Evolutionary conservation across 1,140 invertebrate species (phyloP).

Genomic region (Lucilia cuprina): DNA sequence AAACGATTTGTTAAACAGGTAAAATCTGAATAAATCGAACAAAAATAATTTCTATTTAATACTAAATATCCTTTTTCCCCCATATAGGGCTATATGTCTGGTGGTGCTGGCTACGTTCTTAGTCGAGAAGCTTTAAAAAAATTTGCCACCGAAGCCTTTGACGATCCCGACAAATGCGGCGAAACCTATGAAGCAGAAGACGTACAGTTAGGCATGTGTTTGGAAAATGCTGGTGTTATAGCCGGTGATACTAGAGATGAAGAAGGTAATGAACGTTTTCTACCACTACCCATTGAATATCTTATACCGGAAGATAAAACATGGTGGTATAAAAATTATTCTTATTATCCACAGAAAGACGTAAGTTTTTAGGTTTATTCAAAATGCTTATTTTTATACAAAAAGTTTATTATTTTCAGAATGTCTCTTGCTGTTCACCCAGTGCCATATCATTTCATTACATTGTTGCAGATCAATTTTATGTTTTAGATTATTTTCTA

Average conservation of each 20-base stretch:
- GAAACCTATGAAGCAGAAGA: slow-evolving; percentile 79
- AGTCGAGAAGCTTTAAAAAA: slow-evolving; percentile 78
- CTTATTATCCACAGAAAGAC: slow-evolving; percentile 71
- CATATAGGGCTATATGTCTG: slow-evolving; percentile 89
- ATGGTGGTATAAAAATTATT: slow-evolving; percentile 47
- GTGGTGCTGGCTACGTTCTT: slow-evolving; percentile 91
- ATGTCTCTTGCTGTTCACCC: slow-evolving; percentile 85
- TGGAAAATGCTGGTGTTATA: slow-evolving; percentile 83
- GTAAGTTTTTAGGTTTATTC: slow-evolving; percentile 60
- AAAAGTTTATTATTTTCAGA: slow-evolving; percentile 62
- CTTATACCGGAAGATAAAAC: slow-evolving; percentile 74
- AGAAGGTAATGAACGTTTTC: slow-evolving; percentile 83
- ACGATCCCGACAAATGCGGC: slow-evolving; percentile 75
- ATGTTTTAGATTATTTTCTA: slow-evolving; percentile 86
- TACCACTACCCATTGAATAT: slow-evolving; percentile 73
- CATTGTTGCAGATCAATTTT: slow-evolving; percentile 82
- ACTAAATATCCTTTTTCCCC: background rate
- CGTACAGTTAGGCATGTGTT: slow-evolving; percentile 88
- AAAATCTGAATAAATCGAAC: background rate
- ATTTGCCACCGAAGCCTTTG: slow-evolving; percentile 76
- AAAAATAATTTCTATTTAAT: background rate
- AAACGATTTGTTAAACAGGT: slow-evolving; percentile 78
- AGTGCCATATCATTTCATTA: slow-evolving; percentile 90
- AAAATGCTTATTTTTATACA: background rate
- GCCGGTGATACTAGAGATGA: slow-evolving; percentile 88